Evolutionary conservation across 2,113 vertebrate genomes (phyloP).

Genomic region (Colistium nudipinnis): DNA sequence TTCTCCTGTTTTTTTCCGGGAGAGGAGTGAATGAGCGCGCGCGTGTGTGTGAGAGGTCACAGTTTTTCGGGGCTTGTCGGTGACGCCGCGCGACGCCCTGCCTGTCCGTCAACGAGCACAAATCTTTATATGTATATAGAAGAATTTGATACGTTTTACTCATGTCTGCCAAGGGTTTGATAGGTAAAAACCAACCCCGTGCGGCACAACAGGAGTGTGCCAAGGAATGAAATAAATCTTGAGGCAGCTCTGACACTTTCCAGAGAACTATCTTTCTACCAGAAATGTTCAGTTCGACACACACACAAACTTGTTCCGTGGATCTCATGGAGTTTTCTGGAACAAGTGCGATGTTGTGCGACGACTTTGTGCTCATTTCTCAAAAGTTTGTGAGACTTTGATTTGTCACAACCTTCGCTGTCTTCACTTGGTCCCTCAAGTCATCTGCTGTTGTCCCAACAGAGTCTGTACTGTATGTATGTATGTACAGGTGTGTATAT

Average conservation of each 20-base stretch:
- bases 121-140: constrained; percentile 71
- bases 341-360: not conserved
- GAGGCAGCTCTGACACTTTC: constrained; percentile 62
- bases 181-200: constrained; percentile 35
- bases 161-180: constrained; percentile 73
- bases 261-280: constrained; percentile 61
- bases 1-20: constrained; percentile 38
- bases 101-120: constrained; percentile 79
- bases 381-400: constrained; percentile 1
- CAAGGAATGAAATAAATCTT: constrained; percentile 48
- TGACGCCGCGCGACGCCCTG: constrained; percentile 39
- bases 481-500: constrained; percentile 41
- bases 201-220: constrained; percentile 63
- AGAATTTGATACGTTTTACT: constrained; percentile 65
- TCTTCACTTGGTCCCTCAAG: constrained; percentile 22
- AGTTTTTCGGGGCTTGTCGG: constrained; percentile 18
- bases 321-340: constrained; percentile 1
- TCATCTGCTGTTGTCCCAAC: constrained; percentile 31
- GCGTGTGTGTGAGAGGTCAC: constrained; percentile 47
- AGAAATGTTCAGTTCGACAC: constrained; percentile 46
- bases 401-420: constrained; percentile 46
- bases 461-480: constrained; percentile 54
- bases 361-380: constrained; percentile 22
- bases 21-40: constrained; percentile 32
- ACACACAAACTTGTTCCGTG: constrained; percentile 15